Evolutionary conservation across 2,888 invertebrate species (phyloP).

Genomic region (Xanthia togata): DNA sequence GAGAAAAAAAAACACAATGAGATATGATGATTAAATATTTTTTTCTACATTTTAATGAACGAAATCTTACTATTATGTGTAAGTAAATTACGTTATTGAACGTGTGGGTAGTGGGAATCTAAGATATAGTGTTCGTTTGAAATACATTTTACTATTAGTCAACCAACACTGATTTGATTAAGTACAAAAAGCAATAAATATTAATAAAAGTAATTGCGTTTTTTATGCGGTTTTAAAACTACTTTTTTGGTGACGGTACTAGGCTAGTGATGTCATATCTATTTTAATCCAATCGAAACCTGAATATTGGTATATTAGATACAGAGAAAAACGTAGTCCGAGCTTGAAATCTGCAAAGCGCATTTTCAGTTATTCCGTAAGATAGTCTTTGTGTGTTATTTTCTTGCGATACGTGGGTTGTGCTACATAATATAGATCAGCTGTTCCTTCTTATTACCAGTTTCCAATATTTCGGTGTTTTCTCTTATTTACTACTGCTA

Average conservation of each 20-base stretch:
- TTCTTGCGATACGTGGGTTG: background rate
- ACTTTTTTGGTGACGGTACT: conserved; percentile 26
- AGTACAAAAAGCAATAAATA: conserved; percentile 40
- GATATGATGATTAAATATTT: conserved; percentile 67
- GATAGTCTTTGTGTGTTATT: background rate
- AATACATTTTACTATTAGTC: conserved; percentile 16
- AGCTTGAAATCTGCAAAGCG: background rate
- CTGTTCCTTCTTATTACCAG: background rate
- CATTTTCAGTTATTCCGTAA: background rate
- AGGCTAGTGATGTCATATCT: conserved; percentile 42
- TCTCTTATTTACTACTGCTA: background rate
- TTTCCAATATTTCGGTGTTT: background rate
- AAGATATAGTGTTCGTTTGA: conserved; percentile 12
- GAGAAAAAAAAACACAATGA: conserved; percentile 65
- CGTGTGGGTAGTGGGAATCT: conserved; percentile 30
- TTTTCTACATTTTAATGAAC: conserved; percentile 58
- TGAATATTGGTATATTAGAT: conserved; percentile 6
- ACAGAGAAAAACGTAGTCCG: background rate
- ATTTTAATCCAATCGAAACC: conserved; percentile 7
- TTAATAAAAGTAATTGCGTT: conserved; percentile 42
- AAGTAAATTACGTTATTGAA: conserved; percentile 46
- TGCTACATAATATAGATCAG: background rate
- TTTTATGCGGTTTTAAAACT: conserved; percentile 24
- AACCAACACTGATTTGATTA: conserved; percentile 40
- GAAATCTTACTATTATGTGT: conserved; percentile 59